Evolutionary conservation across 2,113 vertebrate genomes (phyloP).

Genomic region (Engraulis encrasicolus): DNA sequence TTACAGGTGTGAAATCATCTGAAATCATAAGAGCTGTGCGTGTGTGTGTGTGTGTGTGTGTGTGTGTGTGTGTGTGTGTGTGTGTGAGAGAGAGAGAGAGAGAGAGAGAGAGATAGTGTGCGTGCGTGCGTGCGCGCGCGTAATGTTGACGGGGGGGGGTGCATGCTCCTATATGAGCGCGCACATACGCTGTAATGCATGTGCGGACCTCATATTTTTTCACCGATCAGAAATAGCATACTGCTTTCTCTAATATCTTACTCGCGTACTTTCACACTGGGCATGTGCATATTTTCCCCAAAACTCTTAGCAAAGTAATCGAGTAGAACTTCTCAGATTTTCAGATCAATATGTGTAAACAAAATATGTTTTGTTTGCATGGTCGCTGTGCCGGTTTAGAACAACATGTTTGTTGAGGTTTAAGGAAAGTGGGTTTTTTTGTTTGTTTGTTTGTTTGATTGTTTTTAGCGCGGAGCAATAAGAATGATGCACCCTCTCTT

Average conservation of each 20-base stretch:
- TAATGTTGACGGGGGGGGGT: too few species aligned
- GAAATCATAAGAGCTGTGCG: not conserved
- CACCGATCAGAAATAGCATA: not conserved
- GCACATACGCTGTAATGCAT: not conserved
- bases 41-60: not conserved
- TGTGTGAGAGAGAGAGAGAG: not conserved
- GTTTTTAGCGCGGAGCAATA: not conserved
- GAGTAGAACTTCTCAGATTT: not conserved
- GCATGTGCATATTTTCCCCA: not conserved
- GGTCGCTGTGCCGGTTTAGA: not conserved
- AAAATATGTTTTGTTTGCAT: not conserved
- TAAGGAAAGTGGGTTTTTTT: not conserved
- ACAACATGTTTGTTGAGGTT: not conserved
- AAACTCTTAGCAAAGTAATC: not conserved
- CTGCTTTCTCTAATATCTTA: not conserved
- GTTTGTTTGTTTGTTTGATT: too few species aligned
- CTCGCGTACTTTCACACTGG: not conserved
- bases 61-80: not conserved
- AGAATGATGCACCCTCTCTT: not conserved
- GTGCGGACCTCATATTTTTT: not conserved
- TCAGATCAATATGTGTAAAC: not conserved
- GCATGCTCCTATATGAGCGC: not conserved
- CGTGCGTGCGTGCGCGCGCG: not conserved
- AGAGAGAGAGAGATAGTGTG: conserved; percentile 2
- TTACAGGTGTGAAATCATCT: not conserved